Conservation (phyloP, 2,888 invertebrate genomes). For the Diploptera punctata region DNA sequence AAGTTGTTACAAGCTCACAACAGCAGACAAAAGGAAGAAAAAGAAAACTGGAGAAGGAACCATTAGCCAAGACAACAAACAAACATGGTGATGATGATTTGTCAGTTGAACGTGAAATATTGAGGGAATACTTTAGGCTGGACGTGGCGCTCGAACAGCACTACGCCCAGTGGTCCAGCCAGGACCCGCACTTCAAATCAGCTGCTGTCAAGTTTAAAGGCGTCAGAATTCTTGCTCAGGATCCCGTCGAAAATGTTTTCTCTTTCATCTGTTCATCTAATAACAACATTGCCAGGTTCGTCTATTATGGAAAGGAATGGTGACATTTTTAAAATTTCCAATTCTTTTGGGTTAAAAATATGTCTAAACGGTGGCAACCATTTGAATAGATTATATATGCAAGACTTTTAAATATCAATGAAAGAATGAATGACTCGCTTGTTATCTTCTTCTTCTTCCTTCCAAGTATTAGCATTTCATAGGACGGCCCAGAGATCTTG, state of each 20-base stretch:
- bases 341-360: too few relatives aligned
- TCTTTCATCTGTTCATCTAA: constrained; percentile 98
- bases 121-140: constrained; percentile 79
- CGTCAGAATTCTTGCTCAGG: constrained; percentile 89
- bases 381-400: too few relatives aligned
- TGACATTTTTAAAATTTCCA: too few relatives aligned
- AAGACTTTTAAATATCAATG: too few relatives aligned
- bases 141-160: constrained; percentile 73
- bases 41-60: not conserved
- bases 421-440: too few relatives aligned
- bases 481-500: too few relatives aligned
- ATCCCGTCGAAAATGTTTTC: constrained; percentile 91
- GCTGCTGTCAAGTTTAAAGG: constrained; percentile 76
- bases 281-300: constrained; percentile 88
- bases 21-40: not conserved
- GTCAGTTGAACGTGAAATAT: constrained; percentile 57
- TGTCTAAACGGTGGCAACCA: too few relatives aligned
- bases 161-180: constrained; percentile 75
- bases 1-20: constrained; percentile 54
- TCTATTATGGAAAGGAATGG: too few relatives aligned
- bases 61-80: not conserved
- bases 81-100: not conserved
- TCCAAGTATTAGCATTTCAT: too few relatives aligned
- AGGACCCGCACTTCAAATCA: constrained; percentile 75
- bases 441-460: too few relatives aligned